These are phyloP conservation scores for Entosphenus tridentatus DNA, from an alignment of 2,113 vertebrate genomes.

Conservation along the genomic window DNA sequence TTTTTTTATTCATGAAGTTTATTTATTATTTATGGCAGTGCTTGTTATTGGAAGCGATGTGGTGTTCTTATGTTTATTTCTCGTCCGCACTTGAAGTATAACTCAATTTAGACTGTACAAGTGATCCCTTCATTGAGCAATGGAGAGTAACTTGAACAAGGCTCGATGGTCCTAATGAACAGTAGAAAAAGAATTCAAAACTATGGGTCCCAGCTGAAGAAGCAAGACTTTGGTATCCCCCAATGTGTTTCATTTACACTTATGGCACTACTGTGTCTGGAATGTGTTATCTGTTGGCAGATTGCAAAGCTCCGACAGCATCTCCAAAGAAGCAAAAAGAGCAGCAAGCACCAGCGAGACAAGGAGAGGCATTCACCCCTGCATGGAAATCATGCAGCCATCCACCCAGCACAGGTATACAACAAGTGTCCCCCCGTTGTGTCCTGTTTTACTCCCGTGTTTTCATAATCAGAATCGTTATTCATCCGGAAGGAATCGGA, in stretches of 20 bases:
- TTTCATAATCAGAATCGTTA: too few relatives aligned
- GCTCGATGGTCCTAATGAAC: too few relatives aligned
- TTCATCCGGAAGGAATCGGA: too few relatives aligned
- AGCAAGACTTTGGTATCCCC: neutral
- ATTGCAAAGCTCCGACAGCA: constrained; percentile 93
- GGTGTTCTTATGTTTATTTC: too few relatives aligned
- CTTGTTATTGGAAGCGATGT: too few relatives aligned
- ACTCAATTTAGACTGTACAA: too few relatives aligned
- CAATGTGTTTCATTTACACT: neutral
- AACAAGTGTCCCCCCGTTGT: neutral
- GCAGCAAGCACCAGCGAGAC: constrained; percentile 83
- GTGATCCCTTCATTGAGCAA: too few relatives aligned
- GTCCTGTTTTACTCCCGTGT: too few relatives aligned
- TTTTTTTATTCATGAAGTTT: too few relatives aligned
- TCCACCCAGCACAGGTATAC: constrained; percentile 79
- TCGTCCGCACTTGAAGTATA: too few relatives aligned
- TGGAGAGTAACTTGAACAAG: too few relatives aligned
- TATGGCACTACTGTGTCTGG: neutral
- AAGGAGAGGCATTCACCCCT: constrained; percentile 95
- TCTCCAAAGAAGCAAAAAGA: constrained; percentile 90
- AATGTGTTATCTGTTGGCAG: constrained; percentile 19
- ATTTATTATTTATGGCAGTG: too few relatives aligned
- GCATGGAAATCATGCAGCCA: constrained; percentile 75
- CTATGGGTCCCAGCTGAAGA: neutral
- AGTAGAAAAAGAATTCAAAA: neutral